Conservation (phyloP, 2,113 vertebrate species). For the Myrmecophaga tridactyla region DNA sequence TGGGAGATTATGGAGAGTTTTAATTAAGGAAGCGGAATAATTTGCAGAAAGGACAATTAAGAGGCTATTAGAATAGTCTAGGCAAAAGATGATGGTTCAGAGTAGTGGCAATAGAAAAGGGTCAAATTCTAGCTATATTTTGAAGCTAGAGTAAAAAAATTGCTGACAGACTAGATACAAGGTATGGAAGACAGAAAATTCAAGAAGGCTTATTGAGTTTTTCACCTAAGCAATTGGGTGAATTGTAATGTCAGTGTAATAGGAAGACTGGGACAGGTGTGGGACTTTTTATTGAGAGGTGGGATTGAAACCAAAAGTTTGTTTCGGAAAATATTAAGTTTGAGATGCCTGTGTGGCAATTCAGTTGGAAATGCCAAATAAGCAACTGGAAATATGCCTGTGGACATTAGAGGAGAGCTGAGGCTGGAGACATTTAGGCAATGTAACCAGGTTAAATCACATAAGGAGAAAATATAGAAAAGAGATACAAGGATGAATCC, state of each 20-base stretch:
- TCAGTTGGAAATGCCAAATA: neutral
- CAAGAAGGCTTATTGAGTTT: neutral
- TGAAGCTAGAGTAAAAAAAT: neutral
- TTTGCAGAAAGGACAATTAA: neutral
- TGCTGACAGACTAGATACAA: neutral
- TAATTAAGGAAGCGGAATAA: neutral
- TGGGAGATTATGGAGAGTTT: neutral
- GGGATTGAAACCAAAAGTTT: neutral
- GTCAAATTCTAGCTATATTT: neutral
- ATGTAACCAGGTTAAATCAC: neutral
- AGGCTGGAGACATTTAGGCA: neutral
- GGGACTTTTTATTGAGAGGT: neutral
- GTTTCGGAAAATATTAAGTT: neutral
- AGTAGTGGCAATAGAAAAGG: neutral
- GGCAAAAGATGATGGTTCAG: neutral
- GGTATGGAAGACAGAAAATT: neutral
- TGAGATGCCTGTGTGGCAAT: neutral
- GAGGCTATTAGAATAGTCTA: neutral
- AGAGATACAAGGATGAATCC: neutral
- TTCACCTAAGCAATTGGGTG: neutral
- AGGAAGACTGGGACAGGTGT: neutral
- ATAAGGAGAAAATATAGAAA: neutral
- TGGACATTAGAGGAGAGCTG: neutral
- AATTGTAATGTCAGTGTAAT: neutral
- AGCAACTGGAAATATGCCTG: neutral